phyloP scores from a whole-genome alignment of 2,797 vertebrate species.

The Pseudocheirus occidentalis region DNA sequence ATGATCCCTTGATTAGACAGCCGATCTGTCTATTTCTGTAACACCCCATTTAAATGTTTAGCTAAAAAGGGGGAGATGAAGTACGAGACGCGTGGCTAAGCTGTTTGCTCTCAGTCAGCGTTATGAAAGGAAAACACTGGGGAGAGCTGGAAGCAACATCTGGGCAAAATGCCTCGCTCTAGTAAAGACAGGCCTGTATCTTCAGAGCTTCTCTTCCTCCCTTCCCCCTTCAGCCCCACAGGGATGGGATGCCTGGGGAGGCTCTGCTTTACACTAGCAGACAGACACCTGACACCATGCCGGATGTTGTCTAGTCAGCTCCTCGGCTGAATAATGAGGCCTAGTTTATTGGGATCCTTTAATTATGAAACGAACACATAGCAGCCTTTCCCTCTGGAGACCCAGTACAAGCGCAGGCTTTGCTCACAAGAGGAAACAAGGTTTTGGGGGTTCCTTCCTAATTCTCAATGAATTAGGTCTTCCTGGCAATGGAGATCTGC shows the following conservation, averaged over 20 bases:
- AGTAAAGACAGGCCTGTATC: not conserved
- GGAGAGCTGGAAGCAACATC: not conserved
- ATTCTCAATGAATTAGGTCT: not conserved
- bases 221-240: not conserved
- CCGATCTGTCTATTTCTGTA: not conserved
- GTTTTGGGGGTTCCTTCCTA: not conserved
- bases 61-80: constrained; percentile 15
- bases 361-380: constrained; percentile 73
- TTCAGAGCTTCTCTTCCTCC: not conserved
- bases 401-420: constrained; percentile 46
- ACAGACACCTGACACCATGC: constrained; percentile 58
- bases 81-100: not conserved
- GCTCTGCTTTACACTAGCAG: constrained; percentile 23
- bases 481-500: constrained; percentile 12
- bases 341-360: constrained; percentile 69
- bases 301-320: constrained; percentile 60
- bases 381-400: constrained; percentile 72
- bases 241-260: not conserved
- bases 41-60: constrained; percentile 28
- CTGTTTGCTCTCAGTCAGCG: not conserved
- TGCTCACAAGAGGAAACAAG: constrained; percentile 52
- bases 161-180: not conserved
- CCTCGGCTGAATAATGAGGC: constrained; percentile 71
- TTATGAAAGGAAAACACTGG: not conserved
- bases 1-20: not conserved